Conservation (phyloP, 2,888 invertebrate genomes). For the Neocrepidodera transversa region DNA sequence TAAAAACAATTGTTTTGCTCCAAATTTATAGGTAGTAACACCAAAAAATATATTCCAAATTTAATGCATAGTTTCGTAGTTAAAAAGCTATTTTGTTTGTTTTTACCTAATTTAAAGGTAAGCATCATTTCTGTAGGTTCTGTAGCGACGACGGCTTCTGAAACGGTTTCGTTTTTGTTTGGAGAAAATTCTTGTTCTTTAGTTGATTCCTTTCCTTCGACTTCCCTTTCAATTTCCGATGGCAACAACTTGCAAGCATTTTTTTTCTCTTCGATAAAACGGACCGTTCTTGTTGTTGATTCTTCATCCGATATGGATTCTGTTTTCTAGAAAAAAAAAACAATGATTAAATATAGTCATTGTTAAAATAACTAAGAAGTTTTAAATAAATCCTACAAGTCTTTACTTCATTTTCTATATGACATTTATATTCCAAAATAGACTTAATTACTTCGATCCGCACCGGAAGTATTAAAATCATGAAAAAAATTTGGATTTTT, state of each 20-base stretch:
- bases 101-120: constrained; percentile 65
- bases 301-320: constrained; percentile 63
- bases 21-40: too few species aligned
- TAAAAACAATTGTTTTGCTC: too few species aligned
- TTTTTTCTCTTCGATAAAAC: constrained; percentile 66
- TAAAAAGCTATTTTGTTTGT: neutral
- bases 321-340: constrained; percentile 40
- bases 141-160: constrained; percentile 45
- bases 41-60: too few species aligned
- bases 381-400: too few species aligned
- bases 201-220: constrained; percentile 29
- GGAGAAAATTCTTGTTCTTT: constrained; percentile 34
- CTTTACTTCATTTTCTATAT: too few species aligned
- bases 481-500: too few species aligned
- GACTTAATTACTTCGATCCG: too few species aligned
- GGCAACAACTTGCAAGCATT: constrained; percentile 60
- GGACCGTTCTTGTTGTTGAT: constrained; percentile 65
- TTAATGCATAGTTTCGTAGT: neutral
- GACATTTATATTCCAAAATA: too few species aligned
- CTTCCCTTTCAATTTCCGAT: constrained; percentile 43
- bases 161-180: constrained; percentile 16
- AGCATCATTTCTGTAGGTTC: constrained; percentile 64
- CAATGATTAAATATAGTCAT: neutral
- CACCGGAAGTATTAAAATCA: too few species aligned
- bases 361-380: too few species aligned